Conservation (phyloP, 1,140 invertebrate species). For the Hydropsyche tenuis region DNA sequence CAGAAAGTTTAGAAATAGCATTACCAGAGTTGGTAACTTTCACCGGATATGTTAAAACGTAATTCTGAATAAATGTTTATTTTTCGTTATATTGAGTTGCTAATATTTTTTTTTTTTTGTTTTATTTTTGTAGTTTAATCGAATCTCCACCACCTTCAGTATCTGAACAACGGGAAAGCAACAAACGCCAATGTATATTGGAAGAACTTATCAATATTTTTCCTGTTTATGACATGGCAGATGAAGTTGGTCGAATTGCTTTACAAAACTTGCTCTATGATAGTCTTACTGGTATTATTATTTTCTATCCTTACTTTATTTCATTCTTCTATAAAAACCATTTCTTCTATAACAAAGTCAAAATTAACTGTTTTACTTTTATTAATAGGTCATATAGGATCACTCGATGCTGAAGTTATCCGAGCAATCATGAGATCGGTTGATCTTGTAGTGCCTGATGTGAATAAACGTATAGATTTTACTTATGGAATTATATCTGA, state of each 20-base stretch:
- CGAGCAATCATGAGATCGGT: slow-evolving; percentile 56
- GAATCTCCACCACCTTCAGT: slow-evolving; percentile 57
- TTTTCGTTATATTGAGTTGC: background rate
- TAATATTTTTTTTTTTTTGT: background rate
- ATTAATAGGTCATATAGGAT: slow-evolving; percentile 55
- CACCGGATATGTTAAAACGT: slow-evolving; percentile 60
- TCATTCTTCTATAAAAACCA: background rate
- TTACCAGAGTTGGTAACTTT: slow-evolving; percentile 59
- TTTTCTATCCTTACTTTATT: slow-evolving; percentile 8
- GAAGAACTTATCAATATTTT: slow-evolving; percentile 58
- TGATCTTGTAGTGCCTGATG: slow-evolving; percentile 56
- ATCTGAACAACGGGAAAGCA: slow-evolving; percentile 56
- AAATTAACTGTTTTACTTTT: slow-evolving; percentile 1
- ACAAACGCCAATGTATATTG: slow-evolving; percentile 57
- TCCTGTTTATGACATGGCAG: slow-evolving; percentile 57
- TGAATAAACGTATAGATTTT: slow-evolving; percentile 56
- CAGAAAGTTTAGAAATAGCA: slow-evolving; percentile 58
- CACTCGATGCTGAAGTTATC: slow-evolving; percentile 56
- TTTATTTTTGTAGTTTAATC: slow-evolving; percentile 54
- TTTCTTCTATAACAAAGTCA: background rate
- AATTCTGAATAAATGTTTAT: slow-evolving; percentile 29
- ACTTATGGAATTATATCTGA: slow-evolving; percentile 54
- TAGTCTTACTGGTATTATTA: slow-evolving; percentile 55
- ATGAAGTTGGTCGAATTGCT: slow-evolving; percentile 54
- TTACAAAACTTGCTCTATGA: slow-evolving; percentile 57